phyloP scores from a whole-genome alignment of 37 sponge, comb jelly and placozoan genomes.

The Amphimedon queenslandica region DNA sequence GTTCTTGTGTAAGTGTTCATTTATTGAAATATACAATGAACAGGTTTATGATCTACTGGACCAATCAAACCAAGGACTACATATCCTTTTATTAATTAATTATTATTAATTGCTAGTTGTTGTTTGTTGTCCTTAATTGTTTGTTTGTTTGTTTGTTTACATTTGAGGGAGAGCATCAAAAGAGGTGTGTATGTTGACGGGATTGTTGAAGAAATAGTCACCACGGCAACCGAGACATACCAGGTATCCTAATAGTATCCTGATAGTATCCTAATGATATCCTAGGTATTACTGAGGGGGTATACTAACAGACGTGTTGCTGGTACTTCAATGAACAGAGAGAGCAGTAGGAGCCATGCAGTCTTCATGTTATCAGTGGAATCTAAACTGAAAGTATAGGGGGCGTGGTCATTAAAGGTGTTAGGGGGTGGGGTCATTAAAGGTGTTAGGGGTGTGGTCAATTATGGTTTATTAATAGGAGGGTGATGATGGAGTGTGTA shows the following conservation, averaged over 20 bases:
- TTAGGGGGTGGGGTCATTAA: background rate
- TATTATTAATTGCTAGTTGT: too few species aligned
- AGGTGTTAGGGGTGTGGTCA: too few species aligned
- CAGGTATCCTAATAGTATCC: slow-evolving; percentile 40
- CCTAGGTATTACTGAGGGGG: slow-evolving; percentile 66
- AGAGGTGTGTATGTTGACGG: slow-evolving; percentile 87
- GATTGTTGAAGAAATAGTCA: slow-evolving; percentile 55
- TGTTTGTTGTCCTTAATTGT: slow-evolving; percentile 67
- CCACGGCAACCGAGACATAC: slow-evolving; percentile 71
- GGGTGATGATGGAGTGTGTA: slow-evolving; percentile 38
- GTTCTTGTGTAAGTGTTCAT: slow-evolving; percentile 83
- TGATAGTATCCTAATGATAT: too few species aligned
- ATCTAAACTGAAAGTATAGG: slow-evolving; percentile 62
- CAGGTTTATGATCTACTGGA: slow-evolving; percentile 84
- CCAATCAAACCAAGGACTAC: slow-evolving; percentile 2
- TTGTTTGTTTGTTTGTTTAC: slow-evolving; percentile 45
- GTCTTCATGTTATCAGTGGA: slow-evolving; percentile 83
- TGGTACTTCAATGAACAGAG: slow-evolving; percentile 87
- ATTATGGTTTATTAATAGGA: slow-evolving; percentile 45
- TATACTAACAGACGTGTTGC: slow-evolving; percentile 81
- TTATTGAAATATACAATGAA: slow-evolving; percentile 90
- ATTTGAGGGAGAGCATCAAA: slow-evolving; percentile 81
- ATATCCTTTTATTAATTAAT: slow-evolving; percentile 28
- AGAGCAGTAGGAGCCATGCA: slow-evolving; percentile 89
- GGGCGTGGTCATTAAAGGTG: background rate